Conservation (phyloP, 1,140 invertebrate species). For the Subanguina moxae region DNA sequence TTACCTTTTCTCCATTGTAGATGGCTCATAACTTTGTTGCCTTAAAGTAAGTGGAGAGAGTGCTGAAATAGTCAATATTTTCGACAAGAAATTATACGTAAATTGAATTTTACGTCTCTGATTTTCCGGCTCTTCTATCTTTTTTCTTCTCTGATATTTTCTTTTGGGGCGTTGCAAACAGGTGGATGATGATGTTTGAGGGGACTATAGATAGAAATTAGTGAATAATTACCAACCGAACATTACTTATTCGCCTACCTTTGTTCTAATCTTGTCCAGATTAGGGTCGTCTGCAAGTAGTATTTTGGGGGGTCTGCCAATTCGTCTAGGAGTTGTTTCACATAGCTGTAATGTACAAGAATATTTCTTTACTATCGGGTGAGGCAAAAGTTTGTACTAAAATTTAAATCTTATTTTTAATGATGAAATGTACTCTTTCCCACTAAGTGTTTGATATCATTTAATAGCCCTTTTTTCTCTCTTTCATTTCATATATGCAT, state of each 20-base stretch:
- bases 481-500: no score
- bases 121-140: background rate
- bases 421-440: no score
- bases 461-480: no score
- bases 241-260: background rate
- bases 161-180: background rate
- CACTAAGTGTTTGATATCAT: no score
- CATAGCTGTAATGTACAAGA: no score
- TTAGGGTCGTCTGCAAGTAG: background rate
- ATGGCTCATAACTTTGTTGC: conserved; percentile 33
- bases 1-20: conserved; percentile 30
- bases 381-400: no score
- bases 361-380: no score
- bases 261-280: background rate
- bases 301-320: background rate
- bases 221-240: no score
- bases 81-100: background rate
- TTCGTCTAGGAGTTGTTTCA: background rate
- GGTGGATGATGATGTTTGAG: no score
- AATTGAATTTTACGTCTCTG: background rate
- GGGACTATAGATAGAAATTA: no score
- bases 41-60: conserved; percentile 33
- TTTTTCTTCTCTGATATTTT: background rate
- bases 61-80: conserved; percentile 12
- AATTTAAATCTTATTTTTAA: no score